Base-by-base conservation (phyloP, 2,113 vertebrate genomes). In the Lepus europaeus region DNA sequence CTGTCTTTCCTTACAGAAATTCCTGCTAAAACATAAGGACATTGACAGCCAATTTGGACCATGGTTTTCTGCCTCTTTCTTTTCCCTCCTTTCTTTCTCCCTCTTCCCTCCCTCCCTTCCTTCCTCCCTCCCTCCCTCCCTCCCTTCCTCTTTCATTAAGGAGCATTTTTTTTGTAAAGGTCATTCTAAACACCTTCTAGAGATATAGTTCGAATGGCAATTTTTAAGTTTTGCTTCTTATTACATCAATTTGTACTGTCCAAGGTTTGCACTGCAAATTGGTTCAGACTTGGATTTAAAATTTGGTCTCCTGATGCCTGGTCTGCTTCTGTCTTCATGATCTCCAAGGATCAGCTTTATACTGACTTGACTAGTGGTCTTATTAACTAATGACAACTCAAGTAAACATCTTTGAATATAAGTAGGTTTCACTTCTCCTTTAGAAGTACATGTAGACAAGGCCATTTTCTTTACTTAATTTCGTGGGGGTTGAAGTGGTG, bases 341-440 rank as follows among this genome's bases (percentile, higher is more conserved):
- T 45, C 53, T 94, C 49, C n/a, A 56, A 89, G 27, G 68, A 53
- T 49, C 29, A 27, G 49, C 56, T 87, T 87, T 77, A 56, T 16
- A 68, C 59, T 82, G 72, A 83, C 19, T 56, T 56, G 7, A 16
- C 59, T 64, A n/a, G 74, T 87, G 63, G 12, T 79, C 29, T 73
- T 70, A 70, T 25, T 87, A 74, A 70, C 17, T 16, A 83, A 63
- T 80, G 72, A 49, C 10, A 77, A 45, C 33, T 82, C 23, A 76
- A 61, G 53, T 74, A 74, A 77, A n/a, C 20, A 69, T 74, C 10
- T 79, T 45, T 49, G 70, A 92, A 92, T 92, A 70, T 89, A 77
- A 78, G 33, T 63, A 76, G 22, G 1, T 66, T 70, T 84, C 31
- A 87, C 17, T 33, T 68, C 36, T 69, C 17, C 27, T 91, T 86